Evolutionary conservation across 1,140 invertebrate genomes (phyloP).

Genomic region (Theocolax elegans): DNA sequence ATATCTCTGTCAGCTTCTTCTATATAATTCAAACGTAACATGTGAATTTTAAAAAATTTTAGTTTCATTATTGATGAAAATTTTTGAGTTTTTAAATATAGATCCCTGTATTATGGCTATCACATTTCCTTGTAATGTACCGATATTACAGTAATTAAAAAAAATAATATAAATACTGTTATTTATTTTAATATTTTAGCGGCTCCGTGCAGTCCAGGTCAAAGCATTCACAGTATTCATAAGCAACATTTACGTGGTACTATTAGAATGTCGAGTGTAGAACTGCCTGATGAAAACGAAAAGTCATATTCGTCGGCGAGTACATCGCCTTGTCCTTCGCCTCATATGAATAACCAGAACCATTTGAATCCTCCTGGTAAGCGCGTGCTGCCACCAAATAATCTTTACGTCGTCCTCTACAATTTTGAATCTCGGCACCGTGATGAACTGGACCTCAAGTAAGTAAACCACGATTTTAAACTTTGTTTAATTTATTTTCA

Average conservation of each 20-base stretch:
- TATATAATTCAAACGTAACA: no score
- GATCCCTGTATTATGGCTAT: no score
- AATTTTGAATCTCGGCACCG: slow-evolving; percentile 94
- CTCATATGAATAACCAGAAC: slow-evolving; percentile 67
- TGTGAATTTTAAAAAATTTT: no score
- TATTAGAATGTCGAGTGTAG: slow-evolving; percentile 91
- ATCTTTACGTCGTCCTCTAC: slow-evolving; percentile 94
- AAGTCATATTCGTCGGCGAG: slow-evolving; percentile 91
- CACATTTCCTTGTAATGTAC: no score
- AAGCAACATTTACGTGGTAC: slow-evolving; percentile 70
- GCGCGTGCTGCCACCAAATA: slow-evolving; percentile 80
- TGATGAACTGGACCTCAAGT: slow-evolving; percentile 94
- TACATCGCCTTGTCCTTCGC: slow-evolving; percentile 92
- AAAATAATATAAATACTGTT: no score
- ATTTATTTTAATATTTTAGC: slow-evolving; percentile 37
- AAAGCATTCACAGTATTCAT: slow-evolving; percentile 57
- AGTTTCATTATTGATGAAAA: no score
- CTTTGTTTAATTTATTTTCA: background rate
- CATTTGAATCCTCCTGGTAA: slow-evolving; percentile 61
- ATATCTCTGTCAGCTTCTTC: no score
- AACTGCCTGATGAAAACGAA: slow-evolving; percentile 90
- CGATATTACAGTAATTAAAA: no score
- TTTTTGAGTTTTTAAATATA: no score
- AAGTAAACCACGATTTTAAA: slow-evolving; percentile 56
- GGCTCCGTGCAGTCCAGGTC: slow-evolving; percentile 90